Evolutionary conservation across 1,140 invertebrate species (phyloP).

Genomic region (Amyelois transitella): DNA sequence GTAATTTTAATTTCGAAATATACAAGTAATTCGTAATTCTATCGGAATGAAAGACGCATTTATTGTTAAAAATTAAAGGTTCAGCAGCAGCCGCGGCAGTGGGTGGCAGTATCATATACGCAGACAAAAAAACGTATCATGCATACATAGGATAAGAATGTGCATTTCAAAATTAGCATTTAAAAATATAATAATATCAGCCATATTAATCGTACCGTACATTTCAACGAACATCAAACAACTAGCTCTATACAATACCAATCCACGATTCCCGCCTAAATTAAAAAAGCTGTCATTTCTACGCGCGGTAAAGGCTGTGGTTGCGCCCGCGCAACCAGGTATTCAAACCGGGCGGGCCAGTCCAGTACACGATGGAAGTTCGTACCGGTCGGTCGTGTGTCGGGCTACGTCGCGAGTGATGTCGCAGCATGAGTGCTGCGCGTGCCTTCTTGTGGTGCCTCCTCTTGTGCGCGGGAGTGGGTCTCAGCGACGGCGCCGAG

Average conservation of each 20-base stretch:
- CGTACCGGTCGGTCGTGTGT: conserved; percentile 53
- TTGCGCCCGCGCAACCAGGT: conserved; percentile 47
- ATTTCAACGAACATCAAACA: background rate
- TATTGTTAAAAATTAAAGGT: no score
- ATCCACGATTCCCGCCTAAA: conserved; percentile 28
- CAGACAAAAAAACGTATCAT: no score
- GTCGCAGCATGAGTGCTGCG: conserved; percentile 63
- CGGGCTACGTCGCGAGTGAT: conserved; percentile 51
- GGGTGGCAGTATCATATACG: no score
- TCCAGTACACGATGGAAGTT: conserved; percentile 63
- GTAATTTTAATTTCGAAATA: no score
- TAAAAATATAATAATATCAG: no score
- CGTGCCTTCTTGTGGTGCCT: conserved; percentile 56
- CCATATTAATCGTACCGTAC: background rate
- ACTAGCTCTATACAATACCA: no score
- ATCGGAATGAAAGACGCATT: no score
- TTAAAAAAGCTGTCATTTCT: conserved; percentile 20
- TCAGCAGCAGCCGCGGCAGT: no score
- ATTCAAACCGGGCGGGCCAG: conserved; percentile 51
- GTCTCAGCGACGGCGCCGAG: conserved; percentile 28
- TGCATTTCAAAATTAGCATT: no score
- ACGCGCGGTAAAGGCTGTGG: conserved; percentile 24
- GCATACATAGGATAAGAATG: no score
- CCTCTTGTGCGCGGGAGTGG: conserved; percentile 35
- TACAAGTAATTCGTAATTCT: no score